Evolutionary conservation across 2,797 vertebrate species (phyloP), one percentile per base, ranked within the genome.

Genomic region (Streptopelia turtur): DNA sequence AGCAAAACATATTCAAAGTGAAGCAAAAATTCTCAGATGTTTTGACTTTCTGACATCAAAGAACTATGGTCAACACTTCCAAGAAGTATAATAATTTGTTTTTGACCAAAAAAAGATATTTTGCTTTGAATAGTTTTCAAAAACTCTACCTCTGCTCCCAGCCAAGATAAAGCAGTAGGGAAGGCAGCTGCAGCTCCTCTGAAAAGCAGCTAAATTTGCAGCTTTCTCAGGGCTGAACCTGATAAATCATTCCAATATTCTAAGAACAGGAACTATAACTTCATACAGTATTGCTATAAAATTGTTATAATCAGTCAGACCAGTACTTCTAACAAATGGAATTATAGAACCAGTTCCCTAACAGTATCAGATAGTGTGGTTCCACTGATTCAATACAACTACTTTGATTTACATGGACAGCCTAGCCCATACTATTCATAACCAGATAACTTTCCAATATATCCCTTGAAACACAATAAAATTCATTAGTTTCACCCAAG

Each of bases 201-300:
- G n/a, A 88, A 91, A 89, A 95, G 12, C 22, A 81, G 53, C 3
- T 90, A 61, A 64, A 71, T 93, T 85, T 88, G 53, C 23, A 83
- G 17, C 13, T 35, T 77, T 83, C 52, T 83, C 35, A 56, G 57
- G 20, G 41, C 18, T 71, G 21, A 87, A 64, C 28, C 23, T 5
- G 7, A 70, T 30, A 88, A 92, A 90, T 92, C 43, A 70, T 27
- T 39, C n/a, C 64, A 92, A 31, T 11, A 23, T 68, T 55, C 64
- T 55, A 30, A 37, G 49, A 91, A 74, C 11, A 53, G 17, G n/a
- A 91, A 45, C 10, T 66, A 35, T 65, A 84, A 60, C 24, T 83
- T 77, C 23, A 66, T 66, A 55, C 0, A 0, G 11, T 72, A 74
- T 55, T 82, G 66, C 28, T 24, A 13, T 75, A 60, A 81, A 81